Percentiles rank a stretch among this genome's conserved stretches.
Evolutionary conservation across 1,140 invertebrate species (phyloP).

Genomic region (Hypothenemus hampei): DNA sequence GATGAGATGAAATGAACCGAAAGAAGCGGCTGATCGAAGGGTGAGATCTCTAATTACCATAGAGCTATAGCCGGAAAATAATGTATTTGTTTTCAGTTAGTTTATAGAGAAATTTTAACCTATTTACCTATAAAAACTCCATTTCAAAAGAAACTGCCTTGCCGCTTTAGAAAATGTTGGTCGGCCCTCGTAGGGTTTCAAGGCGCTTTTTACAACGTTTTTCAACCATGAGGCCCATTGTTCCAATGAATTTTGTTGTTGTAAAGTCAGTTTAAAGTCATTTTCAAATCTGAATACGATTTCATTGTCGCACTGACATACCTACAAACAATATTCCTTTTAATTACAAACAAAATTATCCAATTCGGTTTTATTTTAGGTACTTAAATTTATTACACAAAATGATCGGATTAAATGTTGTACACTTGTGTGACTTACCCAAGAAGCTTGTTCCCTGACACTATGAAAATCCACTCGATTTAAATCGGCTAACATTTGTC

Average conservation of each 20-base stretch:
- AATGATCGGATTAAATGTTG: no score
- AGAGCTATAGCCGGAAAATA: slow-evolving; percentile 58
- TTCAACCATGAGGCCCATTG: slow-evolving; percentile 98
- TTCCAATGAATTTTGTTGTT: slow-evolving; percentile 89
- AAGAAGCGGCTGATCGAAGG: slow-evolving; percentile 91
- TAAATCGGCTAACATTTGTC: slow-evolving; percentile 95
- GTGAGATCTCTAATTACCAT: slow-evolving; percentile 95
- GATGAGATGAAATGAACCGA: slow-evolving; percentile 98
- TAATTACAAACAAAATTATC: not conserved
- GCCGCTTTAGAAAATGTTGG: slow-evolving; percentile 85
- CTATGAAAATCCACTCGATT: slow-evolving; percentile 97
- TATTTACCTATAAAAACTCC: slow-evolving; percentile 93
- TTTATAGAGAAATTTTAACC: not conserved
- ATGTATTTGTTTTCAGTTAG: not conserved
- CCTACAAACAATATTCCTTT: no score
- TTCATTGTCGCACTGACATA: slow-evolving; percentile 88
- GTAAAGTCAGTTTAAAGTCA: slow-evolving; percentile 91
- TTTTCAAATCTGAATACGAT: slow-evolving; percentile 83
- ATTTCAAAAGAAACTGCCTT: slow-evolving; percentile 93
- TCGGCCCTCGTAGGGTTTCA: slow-evolving; percentile 83
- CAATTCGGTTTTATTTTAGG: not conserved
- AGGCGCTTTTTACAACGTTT: slow-evolving; percentile 78
- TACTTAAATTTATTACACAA: no score
- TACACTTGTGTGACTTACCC: no score
- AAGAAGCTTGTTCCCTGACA: slow-evolving; percentile 89